Conservation (phyloP, 2,888 invertebrate genomes). For the Sarcophaga variegata region DNA sequence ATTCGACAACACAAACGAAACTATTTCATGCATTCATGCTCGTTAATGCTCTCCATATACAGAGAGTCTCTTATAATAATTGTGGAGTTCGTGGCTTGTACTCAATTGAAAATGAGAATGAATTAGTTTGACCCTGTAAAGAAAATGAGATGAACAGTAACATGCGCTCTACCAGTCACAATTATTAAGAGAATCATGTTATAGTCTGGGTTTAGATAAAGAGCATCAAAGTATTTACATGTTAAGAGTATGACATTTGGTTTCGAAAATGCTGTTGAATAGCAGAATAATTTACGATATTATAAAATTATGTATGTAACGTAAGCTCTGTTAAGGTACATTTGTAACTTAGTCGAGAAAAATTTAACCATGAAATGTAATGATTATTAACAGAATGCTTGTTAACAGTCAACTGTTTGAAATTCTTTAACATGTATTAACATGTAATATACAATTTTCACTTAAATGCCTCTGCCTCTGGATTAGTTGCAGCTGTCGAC, state of each 20-base stretch:
- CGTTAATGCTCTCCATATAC: slow-evolving; percentile 26
- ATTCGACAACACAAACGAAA: slow-evolving; percentile 16
- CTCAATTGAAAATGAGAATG: slow-evolving; percentile 39
- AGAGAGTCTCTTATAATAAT: not conserved
- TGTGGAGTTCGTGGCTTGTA: slow-evolving; percentile 26
- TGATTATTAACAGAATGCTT: not conserved
- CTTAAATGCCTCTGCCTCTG: no score
- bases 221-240: not conserved
- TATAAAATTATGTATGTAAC: not conserved
- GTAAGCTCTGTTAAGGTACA: not conserved
- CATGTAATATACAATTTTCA: no score
- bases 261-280: slow-evolving; percentile 41
- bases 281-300: slow-evolving; percentile 52
- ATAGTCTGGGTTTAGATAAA: not conserved
- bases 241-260: slow-evolving; percentile 52
- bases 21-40: slow-evolving; percentile 24
- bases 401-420: not conserved
- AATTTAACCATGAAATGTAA: not conserved
- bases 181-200: slow-evolving; percentile 30
- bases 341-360: slow-evolving; percentile 16
- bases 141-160: not conserved
- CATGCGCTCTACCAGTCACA: slow-evolving; percentile 41
- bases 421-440: not conserved
- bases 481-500: no score
- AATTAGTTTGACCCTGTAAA: slow-evolving; percentile 50